These are phyloP conservation scores for Chlamydotis undulata DNA, from an alignment of 2,113 vertebrate genomes.

Conservation along the genomic window DNA sequence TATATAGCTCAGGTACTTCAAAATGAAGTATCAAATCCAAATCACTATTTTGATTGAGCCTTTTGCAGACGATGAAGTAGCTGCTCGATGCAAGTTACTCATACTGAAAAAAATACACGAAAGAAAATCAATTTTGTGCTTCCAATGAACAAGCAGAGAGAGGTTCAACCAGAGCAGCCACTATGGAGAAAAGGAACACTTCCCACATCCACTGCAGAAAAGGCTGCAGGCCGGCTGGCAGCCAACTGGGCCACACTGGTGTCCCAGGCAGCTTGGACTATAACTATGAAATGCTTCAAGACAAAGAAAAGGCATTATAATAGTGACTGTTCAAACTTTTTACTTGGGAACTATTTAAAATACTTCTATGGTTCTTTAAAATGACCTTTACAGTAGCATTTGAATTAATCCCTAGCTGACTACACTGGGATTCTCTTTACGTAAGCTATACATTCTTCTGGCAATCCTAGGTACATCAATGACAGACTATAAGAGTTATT, in stretches of 20 bases:
- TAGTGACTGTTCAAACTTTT: neutral
- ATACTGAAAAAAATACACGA: neutral
- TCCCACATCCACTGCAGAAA: neutral
- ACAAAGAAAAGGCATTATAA: neutral
- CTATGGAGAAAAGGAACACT: neutral
- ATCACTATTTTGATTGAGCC: neutral
- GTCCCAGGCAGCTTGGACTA: neutral
- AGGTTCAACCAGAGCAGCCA: neutral
- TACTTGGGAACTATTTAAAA: neutral
- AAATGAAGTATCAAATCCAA: neutral
- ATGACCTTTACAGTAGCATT: neutral
- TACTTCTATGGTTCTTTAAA: neutral
- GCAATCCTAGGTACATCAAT: neutral
- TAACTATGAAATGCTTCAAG: neutral
- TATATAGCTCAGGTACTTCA: neutral
- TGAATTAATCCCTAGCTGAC: neutral
- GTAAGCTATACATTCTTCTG: neutral
- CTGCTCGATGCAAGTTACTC: neutral
- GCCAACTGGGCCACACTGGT: too few species aligned
- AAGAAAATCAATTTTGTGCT: neutral
- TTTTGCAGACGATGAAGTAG: neutral
- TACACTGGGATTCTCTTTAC: neutral
- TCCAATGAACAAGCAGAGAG: neutral
- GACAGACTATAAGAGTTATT: neutral
- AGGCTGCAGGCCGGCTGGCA: neutral